These are phyloP conservation scores for Microcebus murinus DNA, from an alignment of 2,113 vertebrate species.

Conservation along the genomic window DNA sequence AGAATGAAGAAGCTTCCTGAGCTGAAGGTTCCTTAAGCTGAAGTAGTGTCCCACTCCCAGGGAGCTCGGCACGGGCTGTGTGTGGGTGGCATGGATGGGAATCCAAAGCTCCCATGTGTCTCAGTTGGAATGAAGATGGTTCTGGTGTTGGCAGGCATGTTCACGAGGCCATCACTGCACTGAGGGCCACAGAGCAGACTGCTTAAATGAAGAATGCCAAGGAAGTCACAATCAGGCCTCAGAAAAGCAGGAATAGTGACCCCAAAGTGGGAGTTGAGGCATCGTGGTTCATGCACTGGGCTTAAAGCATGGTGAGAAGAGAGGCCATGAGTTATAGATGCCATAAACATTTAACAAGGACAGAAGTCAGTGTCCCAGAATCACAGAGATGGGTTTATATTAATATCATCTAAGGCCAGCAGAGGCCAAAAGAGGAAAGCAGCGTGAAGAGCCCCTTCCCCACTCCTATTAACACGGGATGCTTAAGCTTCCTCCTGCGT, in stretches of 20 bases:
- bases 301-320: background rate
- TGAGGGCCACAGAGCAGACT: background rate
- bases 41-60: fast-evolving
- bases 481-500: background rate
- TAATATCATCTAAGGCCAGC: background rate
- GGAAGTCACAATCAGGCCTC: background rate
- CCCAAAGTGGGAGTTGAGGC: background rate
- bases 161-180: background rate
- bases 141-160: background rate
- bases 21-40: background rate
- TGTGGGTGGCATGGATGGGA: background rate
- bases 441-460: background rate
- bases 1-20: background rate
- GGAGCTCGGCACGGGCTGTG: background rate
- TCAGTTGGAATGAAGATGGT: background rate
- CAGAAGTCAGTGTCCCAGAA: background rate
- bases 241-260: background rate
- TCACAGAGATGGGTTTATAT: background rate
- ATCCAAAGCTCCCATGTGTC: background rate
- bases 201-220: background rate
- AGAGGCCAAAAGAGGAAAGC: background rate
- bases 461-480: fast-evolving
- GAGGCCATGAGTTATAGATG: background rate
- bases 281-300: too few species aligned
- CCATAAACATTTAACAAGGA: background rate